Percentiles rank a stretch among this genome's conserved stretches.
These are phyloP conservation scores for Zapus hudsonius DNA, from an alignment of 2,113 vertebrate species.

Conservation along the genomic window DNA sequence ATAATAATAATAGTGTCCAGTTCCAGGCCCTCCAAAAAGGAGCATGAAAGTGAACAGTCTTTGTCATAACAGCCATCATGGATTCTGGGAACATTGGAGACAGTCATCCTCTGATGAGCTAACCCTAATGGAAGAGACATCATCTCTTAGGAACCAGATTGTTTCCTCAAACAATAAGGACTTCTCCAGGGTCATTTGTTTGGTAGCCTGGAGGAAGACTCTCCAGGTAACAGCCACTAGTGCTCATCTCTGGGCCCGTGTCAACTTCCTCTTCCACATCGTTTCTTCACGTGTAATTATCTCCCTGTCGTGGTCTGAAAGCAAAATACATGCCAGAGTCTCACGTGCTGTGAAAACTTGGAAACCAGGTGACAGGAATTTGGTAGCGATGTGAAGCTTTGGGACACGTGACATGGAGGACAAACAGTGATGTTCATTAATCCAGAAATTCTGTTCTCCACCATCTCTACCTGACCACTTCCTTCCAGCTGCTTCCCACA, in stretches of 20 bases:
- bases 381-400: no score
- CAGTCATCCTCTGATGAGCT: not conserved
- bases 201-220: not conserved
- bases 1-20: no score
- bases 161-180: not conserved
- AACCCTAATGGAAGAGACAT: not conserved
- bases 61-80: not conserved
- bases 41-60: not conserved
- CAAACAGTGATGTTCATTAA: no score
- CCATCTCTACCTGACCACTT: no score
- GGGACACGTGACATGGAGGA: no score
- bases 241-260: not conserved
- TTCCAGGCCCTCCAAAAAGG: not conserved
- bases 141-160: not conserved
- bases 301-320: no score
- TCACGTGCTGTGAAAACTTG: no score
- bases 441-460: no score
- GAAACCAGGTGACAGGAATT: no score
- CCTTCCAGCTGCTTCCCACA: no score
- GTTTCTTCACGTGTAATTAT: not conserved
- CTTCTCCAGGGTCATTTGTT: not conserved
- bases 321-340: no score
- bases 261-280: not conserved
- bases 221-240: not conserved
- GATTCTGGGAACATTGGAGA: not conserved